Base-by-base conservation (phyloP, 1,140 invertebrate species). In the Notospermus geniculatus region DNA sequence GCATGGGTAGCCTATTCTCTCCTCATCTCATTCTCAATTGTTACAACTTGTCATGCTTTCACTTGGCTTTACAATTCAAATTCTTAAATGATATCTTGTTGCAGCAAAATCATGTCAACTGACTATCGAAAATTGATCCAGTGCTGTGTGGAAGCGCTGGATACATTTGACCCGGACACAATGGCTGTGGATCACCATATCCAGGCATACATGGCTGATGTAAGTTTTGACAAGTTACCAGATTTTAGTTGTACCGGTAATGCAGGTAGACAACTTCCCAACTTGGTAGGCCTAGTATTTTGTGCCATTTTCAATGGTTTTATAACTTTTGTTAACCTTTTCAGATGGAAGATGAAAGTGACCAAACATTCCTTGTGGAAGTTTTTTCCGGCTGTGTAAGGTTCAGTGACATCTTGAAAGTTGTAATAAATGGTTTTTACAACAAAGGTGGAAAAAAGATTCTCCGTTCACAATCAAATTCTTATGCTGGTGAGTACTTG, bases 321-420 rank as follows among this genome's bases (percentile, higher is more conserved):
- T 45, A 19, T 36, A 53, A 56, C 9, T 53, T 23, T 39, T 46
- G 9, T 7, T 60, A 52, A 29, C 23, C 56, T 28, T 57, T 22
- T 5, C 59, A 77, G 75, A 65, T 68, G 32, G 57, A 64, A 55
- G 69, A 73, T 63, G 75, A 74, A 46, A 63, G 62, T 62, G 75
- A 78, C 58, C 61, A 70, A 29, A 71, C 66, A 1, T 80, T 80
- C 63, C 66, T 80, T 13, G 68, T 64, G 36, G 78, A 80, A 63
- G 76, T 79, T 17, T 79, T 80, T 59, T 74, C 74, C 36, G 75
- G 76, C 2, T 77, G 73, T 69, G 65, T 75, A 17, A 54, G 74
- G 9, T 78, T 78, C 63, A 53, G 46, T 11, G 54, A 60, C 32
- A 46, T 79, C 41, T 68, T 79, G 59, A 57, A 65, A 32, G 69